Percentiles rank a stretch among this genome's conserved stretches.
These are phyloP conservation scores for Hymenopus coronatus DNA, from an alignment of 2,888 invertebrate species.

Conservation along the genomic window DNA sequence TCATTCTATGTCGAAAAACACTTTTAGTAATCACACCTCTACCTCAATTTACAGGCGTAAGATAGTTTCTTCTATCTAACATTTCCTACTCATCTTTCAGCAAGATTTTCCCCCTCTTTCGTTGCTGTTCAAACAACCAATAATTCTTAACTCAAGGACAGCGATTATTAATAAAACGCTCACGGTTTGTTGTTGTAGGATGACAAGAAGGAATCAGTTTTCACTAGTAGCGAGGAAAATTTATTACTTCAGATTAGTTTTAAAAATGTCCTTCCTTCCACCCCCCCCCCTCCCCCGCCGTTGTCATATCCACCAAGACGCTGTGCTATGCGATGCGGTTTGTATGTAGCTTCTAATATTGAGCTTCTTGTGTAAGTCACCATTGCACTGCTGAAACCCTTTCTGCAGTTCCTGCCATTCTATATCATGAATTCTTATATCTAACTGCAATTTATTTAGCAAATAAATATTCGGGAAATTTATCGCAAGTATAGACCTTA, in stretches of 20 bases:
- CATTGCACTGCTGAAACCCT: neutral
- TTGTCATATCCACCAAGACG: neutral
- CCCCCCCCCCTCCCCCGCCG: neutral
- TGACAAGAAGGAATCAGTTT: conserved; percentile 20
- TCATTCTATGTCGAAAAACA: too few relatives aligned
- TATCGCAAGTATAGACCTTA: too few relatives aligned
- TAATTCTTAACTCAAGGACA: conserved; percentile 18
- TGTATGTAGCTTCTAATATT: neutral
- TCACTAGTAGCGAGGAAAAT: conserved; percentile 24
- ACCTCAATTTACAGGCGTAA: neutral
- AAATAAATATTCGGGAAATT: too few relatives aligned
- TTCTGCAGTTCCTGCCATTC: neutral
- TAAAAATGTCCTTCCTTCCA: conserved; percentile 20
- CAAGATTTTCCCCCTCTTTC: neutral
- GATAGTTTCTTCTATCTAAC: neutral
- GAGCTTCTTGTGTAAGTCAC: neutral
- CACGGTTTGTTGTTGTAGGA: neutral
- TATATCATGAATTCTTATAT: too few relatives aligned
- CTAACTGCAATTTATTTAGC: too few relatives aligned
- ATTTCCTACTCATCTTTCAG: neutral
- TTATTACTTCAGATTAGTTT: conserved; percentile 31
- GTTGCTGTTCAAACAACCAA: neutral
- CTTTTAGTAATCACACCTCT: neutral
- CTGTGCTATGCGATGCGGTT: neutral
- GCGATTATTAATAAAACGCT: conserved; percentile 18